phyloP scores from a whole-genome alignment of 2,797 vertebrate genomes.

The Myotis findleyi region DNA sequence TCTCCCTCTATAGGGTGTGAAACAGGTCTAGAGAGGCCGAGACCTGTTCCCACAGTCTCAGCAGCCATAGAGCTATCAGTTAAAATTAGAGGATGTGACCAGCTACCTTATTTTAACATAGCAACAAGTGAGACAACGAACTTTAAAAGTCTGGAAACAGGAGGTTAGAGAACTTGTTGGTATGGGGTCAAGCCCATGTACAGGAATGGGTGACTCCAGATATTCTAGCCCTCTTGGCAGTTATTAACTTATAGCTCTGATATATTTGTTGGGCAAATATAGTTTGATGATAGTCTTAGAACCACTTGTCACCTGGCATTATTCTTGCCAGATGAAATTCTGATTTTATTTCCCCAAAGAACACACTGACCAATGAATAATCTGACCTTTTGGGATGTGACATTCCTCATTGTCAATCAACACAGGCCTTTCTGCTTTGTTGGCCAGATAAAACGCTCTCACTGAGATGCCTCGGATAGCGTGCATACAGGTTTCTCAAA shows the following conservation, averaged over 20 bases:
- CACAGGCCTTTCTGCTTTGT: background rate
- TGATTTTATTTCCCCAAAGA: constrained; percentile 49
- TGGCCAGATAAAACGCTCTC: background rate
- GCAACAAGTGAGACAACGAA: background rate
- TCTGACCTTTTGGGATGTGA: background rate
- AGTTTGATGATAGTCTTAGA: background rate
- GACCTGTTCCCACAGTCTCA: background rate
- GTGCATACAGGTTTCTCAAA: constrained; percentile 38
- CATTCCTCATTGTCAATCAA: background rate
- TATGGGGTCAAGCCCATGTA: background rate
- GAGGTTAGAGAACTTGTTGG: background rate
- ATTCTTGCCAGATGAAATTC: background rate
- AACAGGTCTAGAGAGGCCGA: background rate
- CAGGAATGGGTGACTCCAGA: background rate
- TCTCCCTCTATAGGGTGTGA: background rate
- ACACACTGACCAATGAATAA: background rate
- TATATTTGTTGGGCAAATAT: background rate
- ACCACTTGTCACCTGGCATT: background rate
- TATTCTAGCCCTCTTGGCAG: too few relatives aligned
- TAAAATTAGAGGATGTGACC: background rate
- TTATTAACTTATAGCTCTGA: background rate
- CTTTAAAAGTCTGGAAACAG: background rate
- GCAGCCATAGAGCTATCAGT: background rate
- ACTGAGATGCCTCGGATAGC: constrained; percentile 10
- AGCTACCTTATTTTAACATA: background rate